These are phyloP conservation scores for Cyanoramphus novaezelandiae DNA, from an alignment of 2,113 vertebrate genomes.

Conservation along the genomic window DNA sequence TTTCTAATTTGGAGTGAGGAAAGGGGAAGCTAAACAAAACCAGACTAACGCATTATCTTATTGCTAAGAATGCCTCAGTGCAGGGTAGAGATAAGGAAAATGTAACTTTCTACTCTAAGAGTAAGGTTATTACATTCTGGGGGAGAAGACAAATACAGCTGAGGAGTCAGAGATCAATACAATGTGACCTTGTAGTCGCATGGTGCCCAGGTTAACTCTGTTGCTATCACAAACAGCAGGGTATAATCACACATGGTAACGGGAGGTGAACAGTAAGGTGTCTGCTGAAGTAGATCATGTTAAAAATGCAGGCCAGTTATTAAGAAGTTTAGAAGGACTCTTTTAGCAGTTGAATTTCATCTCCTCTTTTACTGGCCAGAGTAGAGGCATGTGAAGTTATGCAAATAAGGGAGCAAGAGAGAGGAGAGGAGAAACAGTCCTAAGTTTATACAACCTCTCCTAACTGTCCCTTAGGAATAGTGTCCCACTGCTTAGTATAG, in stretches of 20 bases:
- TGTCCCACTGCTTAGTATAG: rapidly evolving
- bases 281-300: neutral
- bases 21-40: neutral
- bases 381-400: neutral
- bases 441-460: rapidly evolving
- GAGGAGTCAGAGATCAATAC: rapidly evolving
- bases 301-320: neutral
- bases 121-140: neutral
- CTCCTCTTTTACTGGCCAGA: neutral
- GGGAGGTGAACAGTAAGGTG: neutral
- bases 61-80: neutral
- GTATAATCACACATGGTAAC: neutral
- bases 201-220: neutral
- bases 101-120: neutral
- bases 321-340: neutral
- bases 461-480: neutral
- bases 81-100: neutral
- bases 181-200: neutral
- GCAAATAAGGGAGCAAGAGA: neutral
- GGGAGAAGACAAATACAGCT: neutral
- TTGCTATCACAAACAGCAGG: neutral
- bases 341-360: neutral
- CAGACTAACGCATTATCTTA: neutral
- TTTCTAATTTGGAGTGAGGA: neutral
- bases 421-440: neutral